These are phyloP conservation scores for Corythornis leucogaster DNA, from an alignment of 2,797 vertebrate genomes.

Conservation along the genomic window DNA sequence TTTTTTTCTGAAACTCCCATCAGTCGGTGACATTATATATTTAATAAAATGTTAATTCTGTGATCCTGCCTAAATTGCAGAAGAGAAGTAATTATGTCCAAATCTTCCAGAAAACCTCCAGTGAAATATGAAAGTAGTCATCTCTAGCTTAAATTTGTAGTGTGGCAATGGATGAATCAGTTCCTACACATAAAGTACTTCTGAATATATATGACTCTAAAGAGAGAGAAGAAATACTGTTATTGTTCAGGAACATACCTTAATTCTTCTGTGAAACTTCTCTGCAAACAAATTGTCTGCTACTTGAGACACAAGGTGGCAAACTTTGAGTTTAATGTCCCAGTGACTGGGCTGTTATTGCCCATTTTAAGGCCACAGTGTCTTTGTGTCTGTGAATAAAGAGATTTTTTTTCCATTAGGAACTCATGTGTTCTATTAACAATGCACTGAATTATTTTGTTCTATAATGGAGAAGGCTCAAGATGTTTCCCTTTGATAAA, in stretches of 20 bases:
- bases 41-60: conserved; percentile 29
- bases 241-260: background rate
- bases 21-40: background rate
- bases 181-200: background rate
- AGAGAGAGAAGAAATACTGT: background rate
- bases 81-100: conserved; percentile 9
- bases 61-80: background rate
- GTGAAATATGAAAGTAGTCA: background rate
- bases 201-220: background rate
- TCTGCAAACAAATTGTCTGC: background rate
- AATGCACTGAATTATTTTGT: background rate
- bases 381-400: conserved; percentile 8
- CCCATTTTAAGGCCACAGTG: background rate
- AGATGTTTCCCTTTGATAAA: conserved; percentile 17
- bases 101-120: background rate
- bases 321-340: background rate
- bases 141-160: background rate
- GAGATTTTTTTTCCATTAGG: background rate
- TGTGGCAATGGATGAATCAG: background rate
- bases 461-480: conserved; percentile 12
- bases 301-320: background rate
- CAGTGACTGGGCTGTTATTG: background rate
- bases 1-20: background rate
- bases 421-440: background rate
- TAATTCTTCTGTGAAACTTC: background rate